Evolutionary conservation across 1,140 invertebrate species (phyloP).

Genomic region (Gonatopus flavifemur): DNA sequence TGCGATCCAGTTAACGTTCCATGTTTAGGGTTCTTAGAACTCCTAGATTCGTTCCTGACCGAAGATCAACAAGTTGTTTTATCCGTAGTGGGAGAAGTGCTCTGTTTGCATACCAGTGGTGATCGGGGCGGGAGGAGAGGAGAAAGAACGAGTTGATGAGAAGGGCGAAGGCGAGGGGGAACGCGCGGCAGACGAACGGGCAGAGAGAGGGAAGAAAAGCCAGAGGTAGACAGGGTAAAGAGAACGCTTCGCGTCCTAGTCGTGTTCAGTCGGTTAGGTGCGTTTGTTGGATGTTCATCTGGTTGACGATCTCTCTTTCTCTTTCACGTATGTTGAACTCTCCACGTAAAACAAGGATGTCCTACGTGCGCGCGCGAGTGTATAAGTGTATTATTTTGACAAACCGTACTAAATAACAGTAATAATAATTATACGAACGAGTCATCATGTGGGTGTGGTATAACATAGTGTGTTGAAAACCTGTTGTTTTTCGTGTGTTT

Average conservation of each 20-base stretch:
- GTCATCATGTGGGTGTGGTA: no score
- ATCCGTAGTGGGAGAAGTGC: constrained; percentile 16
- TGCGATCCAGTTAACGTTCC: no score
- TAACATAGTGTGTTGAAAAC: no score
- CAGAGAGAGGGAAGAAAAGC: not conserved
- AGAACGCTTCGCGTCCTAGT: constrained; percentile 21
- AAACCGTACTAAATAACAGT: no score
- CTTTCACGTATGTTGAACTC: no score
- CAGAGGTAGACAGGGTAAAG: constrained; percentile 17
- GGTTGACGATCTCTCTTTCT: not conserved
- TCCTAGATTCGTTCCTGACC: constrained; percentile 19
- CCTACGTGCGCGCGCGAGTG: constrained; percentile 5
- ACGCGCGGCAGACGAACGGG: not conserved
- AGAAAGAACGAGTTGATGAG: not conserved
- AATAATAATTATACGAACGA: no score
- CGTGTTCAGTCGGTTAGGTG: constrained; percentile 34
- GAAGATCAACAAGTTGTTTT: constrained; percentile 42
- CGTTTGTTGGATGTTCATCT: constrained; percentile 30
- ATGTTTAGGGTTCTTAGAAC: no score
- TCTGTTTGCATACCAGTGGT: constrained; percentile 30
- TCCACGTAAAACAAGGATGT: no score
- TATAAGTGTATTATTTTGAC: no score
- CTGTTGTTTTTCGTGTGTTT: no score
- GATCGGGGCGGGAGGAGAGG: constrained; percentile 10
- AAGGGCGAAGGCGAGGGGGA: not conserved